These are phyloP conservation scores for Rhinopomastus cyanomelas DNA, from an alignment of 2,113 vertebrate species.

Conservation along the genomic window DNA sequence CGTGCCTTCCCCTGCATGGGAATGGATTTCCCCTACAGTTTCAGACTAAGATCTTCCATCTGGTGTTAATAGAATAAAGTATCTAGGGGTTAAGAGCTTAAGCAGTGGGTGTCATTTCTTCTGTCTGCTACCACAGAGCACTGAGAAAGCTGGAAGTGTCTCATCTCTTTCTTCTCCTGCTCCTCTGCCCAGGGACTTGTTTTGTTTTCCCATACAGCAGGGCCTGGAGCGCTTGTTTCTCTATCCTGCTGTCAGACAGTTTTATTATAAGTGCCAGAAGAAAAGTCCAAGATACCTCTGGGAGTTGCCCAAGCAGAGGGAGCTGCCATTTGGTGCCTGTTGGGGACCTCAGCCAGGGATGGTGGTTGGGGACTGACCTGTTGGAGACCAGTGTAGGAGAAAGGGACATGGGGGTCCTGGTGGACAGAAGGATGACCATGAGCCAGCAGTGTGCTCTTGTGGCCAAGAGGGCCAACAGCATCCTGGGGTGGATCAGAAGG, in stretches of 20 bases:
- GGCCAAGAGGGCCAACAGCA: no score
- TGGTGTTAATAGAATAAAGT: background rate
- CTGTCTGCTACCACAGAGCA: background rate
- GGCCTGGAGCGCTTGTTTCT: background rate
- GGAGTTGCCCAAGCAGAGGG: rapidly evolving
- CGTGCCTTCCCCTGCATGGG: background rate
- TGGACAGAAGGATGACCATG: no score
- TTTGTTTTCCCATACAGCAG: background rate
- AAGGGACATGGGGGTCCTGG: no score
- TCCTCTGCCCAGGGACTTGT: background rate
- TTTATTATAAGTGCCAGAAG: background rate
- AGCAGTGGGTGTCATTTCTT: background rate
- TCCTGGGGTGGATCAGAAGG: no score
- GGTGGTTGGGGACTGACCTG: no score
- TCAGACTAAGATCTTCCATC: background rate
- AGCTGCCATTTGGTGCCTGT: background rate
- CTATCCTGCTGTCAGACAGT: background rate
- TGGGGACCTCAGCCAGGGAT: background rate
- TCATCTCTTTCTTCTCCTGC: background rate
- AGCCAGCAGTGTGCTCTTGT: no score
- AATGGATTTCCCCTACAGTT: background rate
- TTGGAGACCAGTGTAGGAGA: no score
- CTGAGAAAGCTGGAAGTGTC: background rate
- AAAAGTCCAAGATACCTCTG: background rate
- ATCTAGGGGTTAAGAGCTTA: background rate